phyloP scores from a whole-genome alignment of 2,888 invertebrate genomes.

The Standfussiana lucernea region DNA sequence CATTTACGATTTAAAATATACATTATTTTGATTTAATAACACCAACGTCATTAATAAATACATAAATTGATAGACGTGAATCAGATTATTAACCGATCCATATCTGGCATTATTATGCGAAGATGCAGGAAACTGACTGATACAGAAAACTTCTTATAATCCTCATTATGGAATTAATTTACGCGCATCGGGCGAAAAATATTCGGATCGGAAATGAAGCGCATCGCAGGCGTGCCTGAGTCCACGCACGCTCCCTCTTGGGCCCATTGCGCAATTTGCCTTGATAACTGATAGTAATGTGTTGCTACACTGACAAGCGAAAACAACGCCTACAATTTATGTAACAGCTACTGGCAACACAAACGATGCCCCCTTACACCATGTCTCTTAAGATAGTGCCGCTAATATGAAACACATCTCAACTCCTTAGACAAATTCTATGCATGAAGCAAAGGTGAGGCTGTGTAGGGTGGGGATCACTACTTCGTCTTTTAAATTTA shows the following conservation, averaged over 20 bases:
- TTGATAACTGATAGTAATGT: conserved; percentile 84
- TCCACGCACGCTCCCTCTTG: conserved; percentile 75
- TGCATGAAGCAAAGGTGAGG: conserved; percentile 20
- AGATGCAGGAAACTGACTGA: conserved; percentile 12
- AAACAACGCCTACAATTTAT: conserved; percentile 82
- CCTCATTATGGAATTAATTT: conserved; percentile 27
- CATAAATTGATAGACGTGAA: background rate
- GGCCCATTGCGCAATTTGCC: conserved; percentile 77
- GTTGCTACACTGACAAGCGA: conserved; percentile 82
- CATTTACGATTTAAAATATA: background rate
- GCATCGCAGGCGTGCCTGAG: conserved; percentile 66
- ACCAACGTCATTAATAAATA: background rate
- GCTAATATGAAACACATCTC: conserved; percentile 47
- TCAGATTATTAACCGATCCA: conserved; percentile 4
- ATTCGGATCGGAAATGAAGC: conserved; percentile 67
- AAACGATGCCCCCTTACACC: conserved; percentile 64
- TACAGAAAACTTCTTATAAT: conserved; percentile 38
- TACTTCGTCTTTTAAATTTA: conserved; percentile 6
- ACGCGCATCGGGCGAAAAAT: conserved; percentile 54
- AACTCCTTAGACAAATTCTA: conserved; percentile 30
- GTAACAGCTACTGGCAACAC: conserved; percentile 73
- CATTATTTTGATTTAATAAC: background rate
- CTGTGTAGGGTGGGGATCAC: conserved; percentile 2
- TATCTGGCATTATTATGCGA: conserved; percentile 11
- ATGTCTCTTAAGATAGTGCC: conserved; percentile 53